Conservation (phyloP, 2,797 vertebrate genomes). For the Myripristis jacobus region DNA sequence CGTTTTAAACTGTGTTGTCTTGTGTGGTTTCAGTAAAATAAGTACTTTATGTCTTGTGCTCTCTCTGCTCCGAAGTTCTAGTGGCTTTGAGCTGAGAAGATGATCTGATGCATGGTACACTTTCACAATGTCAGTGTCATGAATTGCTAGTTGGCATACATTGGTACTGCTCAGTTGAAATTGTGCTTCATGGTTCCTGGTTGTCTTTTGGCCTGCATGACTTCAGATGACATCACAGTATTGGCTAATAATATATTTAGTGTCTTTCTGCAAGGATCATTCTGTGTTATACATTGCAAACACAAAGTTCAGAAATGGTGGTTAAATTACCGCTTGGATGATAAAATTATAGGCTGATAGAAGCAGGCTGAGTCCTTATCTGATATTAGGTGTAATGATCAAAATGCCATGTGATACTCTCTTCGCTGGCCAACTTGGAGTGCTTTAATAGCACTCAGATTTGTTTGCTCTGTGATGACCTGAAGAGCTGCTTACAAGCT, state of each 20-base stretch:
- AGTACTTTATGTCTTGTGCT: not conserved
- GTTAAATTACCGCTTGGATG: not conserved
- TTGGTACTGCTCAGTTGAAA: not conserved
- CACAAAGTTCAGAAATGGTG: not conserved
- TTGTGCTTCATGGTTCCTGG: not conserved
- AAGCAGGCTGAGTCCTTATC: not conserved
- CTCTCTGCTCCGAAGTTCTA: not conserved
- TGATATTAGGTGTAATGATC: constrained; percentile 13
- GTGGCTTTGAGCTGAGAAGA: not conserved
- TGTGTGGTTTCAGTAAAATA: not conserved
- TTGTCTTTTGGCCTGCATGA: not conserved
- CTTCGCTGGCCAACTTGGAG: not conserved
- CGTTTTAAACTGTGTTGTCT: not conserved
- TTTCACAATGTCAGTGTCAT: not conserved
- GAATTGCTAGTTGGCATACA: not conserved
- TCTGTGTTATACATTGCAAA: rapidly evolving
- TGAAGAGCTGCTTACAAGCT: constrained; percentile 22
- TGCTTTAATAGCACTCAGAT: constrained; percentile 26
- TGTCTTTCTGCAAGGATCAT: not conserved
- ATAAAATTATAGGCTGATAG: not conserved
- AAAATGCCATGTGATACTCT: constrained; percentile 2
- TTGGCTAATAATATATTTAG: no score
- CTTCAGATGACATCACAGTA: not conserved
- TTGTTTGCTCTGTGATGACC: constrained; percentile 10
- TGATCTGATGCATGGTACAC: not conserved